Percentiles rank a stretch among this genome's conserved stretches.
Evolutionary conservation across 37 sponge, comb jelly and placozoan genomes (phyloP).

Genomic region (Ianthella basta): DNA sequence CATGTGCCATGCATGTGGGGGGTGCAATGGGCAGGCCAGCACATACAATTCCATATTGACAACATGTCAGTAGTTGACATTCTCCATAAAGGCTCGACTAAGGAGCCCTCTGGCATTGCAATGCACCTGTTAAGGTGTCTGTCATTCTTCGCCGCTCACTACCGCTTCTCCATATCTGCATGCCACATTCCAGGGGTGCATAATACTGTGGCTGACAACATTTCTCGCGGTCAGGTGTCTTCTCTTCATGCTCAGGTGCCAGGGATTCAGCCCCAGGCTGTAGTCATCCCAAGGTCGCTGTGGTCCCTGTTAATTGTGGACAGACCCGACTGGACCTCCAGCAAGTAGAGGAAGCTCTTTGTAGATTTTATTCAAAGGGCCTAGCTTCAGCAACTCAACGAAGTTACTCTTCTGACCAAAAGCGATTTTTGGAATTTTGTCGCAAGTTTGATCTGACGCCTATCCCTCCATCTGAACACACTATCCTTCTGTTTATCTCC

Average conservation of each 20-base stretch:
- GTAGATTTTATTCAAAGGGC: conserved; percentile 24
- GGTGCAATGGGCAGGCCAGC: background rate
- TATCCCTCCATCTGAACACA: conserved; percentile 18
- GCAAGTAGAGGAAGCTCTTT: conserved; percentile 22
- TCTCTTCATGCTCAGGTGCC: too few relatives aligned
- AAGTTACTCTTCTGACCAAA: conserved; percentile 17
- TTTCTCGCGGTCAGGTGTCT: background rate
- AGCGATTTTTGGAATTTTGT: background rate
- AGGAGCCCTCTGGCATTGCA: background rate
- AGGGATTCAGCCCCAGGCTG: too few relatives aligned
- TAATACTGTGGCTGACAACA: background rate
- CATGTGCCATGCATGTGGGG: background rate
- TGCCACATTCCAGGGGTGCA: background rate
- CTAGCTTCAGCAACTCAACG: conserved; percentile 9
- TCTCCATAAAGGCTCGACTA: background rate
- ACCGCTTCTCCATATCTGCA: background rate
- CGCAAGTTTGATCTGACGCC: background rate
- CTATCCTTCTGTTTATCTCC: background rate
- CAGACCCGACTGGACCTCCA: conserved; percentile 37
- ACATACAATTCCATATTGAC: background rate
- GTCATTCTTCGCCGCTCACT: background rate
- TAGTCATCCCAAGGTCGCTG: background rate
- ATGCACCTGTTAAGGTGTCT: background rate
- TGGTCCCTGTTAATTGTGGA: background rate
- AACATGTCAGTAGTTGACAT: background rate